These are phyloP conservation scores for Pangasianodon gigas DNA, from an alignment of 2,113 vertebrate genomes.

Conservation along the genomic window DNA sequence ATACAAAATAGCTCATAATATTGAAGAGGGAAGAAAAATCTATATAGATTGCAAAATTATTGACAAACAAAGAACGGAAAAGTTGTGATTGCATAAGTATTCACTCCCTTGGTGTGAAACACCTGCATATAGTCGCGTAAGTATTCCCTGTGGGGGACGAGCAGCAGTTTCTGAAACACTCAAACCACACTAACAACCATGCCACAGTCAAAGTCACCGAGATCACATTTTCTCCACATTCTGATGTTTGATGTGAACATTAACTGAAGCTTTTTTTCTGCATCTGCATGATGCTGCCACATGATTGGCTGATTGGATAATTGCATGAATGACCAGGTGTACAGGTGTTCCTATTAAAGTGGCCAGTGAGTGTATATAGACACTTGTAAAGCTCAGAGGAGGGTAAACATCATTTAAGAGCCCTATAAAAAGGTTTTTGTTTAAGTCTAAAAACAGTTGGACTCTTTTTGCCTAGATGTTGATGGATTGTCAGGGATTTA, in stretches of 20 bases:
- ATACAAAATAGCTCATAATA: neutral
- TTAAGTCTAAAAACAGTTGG: neutral
- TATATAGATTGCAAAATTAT: neutral
- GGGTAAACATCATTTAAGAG: neutral
- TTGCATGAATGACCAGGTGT: neutral
- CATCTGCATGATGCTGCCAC: neutral
- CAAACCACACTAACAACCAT: neutral
- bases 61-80: neutral
- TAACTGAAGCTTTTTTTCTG: neutral
- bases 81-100: neutral
- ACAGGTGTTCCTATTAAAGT: neutral
- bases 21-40: neutral
- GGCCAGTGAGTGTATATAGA: neutral
- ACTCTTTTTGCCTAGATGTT: neutral
- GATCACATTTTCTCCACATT: neutral
- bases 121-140: neutral
- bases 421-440: neutral
- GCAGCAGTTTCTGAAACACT: neutral
- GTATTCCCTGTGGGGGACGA: neutral
- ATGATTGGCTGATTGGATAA: neutral
- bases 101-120: neutral
- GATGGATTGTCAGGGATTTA: conserved; percentile 19
- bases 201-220: neutral
- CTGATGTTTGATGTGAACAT: neutral
- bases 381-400: neutral